Base-by-base conservation (phyloP, 1,140 invertebrate species). In the Zaprionus gabonicus region DNA sequence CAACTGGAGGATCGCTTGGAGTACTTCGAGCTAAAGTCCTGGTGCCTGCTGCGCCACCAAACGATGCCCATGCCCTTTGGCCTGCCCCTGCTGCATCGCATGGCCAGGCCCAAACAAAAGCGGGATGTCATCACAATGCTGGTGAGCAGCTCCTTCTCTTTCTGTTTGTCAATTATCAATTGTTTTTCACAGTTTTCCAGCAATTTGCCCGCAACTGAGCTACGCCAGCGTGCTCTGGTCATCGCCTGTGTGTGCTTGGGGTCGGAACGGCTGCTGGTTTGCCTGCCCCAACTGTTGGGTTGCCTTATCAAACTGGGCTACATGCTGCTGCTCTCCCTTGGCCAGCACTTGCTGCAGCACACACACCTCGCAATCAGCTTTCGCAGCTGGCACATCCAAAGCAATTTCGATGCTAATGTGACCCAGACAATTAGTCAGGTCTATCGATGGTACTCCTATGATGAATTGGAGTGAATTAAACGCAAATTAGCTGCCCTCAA, bases 391-490 rank as follows among this genome's bases (percentile, higher is more conserved):
- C 64, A 66, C 23, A 64, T 4, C 15, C 38, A 58, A 25, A 44
- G 70, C 23, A 58, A 79, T 70, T 86, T 76, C 7, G 81, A 82
- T 70, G 63, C 51, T 17, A 85, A 85, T 86, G 79, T 86, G 23
- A 86, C 80, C 34, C 28, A 69, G 7, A 44, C 83, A 49, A 82
- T 83, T 80, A 88, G 83, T 63, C 63, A 80, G 64, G 46, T 87
- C 7, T 87, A 77, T 78, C 80, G 84, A 55, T 74, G 71, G 65
- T 78, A 72, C 63, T 36, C 27, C 44, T 81, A 86, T 46, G 82
- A 85, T 63, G 82, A 85, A 69, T 53, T 67, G 15, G 71, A 86
- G 23, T 86, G 63, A 80, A 67, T 75, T 82, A 57, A 58, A 64
- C 56, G 44, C 49, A 28, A 67, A 82, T 76, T 65, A 44, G 53